Base-by-base conservation (phyloP, 2,888 invertebrate genomes). In the Balanococcus diminutus region DNA sequence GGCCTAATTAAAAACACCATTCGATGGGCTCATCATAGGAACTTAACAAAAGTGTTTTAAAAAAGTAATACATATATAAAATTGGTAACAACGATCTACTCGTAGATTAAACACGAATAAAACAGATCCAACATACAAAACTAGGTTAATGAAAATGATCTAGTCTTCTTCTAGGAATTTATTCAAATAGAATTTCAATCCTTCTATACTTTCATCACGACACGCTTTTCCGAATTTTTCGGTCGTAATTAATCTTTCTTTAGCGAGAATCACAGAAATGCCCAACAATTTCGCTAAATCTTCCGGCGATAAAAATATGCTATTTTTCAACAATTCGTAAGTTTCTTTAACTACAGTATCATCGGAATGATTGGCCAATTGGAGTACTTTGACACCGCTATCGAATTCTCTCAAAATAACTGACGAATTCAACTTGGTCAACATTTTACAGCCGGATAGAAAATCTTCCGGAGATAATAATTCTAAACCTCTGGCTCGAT, bases 401-500 rank as follows among this genome's bases (percentile, higher is more conserved):
- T 96, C 96, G 91, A 98, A 98, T 88, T 93, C 92, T 87, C 95
- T 92, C 51, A 98, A 90, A 86, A 94, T 95, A 89, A 96, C 92
- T 2, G 96, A 95, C 84, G 95, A 92, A 87, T 94, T 90, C 6
- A 91, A 91, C 87, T 87, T 87, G 36, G 92, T 92, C 89, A 96
- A 91, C 87, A 93, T 89, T 88, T 92, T 92, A 91, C 98, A 98
- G 22, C 98, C 98, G 91, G 96, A 95, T 72, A 98, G 91, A 88
- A 99, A 92, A 92, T 99, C 99, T 90, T 99, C 99, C 0, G 99
- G 98, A 0, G 99, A 99, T 84, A 99, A 91, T 0, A 99, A 92
- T 91, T 99, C 98, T 88, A 99, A 91, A 2, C 99, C 99, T 89
- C 99, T 92, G 0, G 99, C 98, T 90, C 99, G 93, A 90, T 99